phyloP scores from a whole-genome alignment of 2,113 vertebrate species.

The Dromas ardeola region DNA sequence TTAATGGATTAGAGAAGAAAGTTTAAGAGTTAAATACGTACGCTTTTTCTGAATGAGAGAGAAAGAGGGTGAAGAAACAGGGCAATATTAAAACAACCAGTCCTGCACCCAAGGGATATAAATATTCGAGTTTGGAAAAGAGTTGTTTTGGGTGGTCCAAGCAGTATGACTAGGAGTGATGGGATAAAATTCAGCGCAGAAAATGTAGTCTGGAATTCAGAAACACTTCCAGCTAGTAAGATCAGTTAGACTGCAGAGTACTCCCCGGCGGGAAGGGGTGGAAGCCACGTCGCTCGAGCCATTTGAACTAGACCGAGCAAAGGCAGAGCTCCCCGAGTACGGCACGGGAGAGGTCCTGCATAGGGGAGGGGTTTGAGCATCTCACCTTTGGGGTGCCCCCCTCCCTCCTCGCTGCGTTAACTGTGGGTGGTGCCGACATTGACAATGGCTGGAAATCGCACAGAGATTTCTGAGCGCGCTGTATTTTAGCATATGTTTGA shows the following conservation, averaged over 20 bases:
- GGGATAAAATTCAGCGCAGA: background rate
- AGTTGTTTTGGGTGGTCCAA: background rate
- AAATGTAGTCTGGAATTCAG: background rate
- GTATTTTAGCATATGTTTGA: conserved; percentile 17
- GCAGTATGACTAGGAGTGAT: background rate
- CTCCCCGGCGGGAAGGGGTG: background rate
- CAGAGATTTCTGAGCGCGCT: background rate
- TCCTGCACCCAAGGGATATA: background rate
- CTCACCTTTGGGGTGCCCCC: background rate
- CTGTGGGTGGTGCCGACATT: background rate
- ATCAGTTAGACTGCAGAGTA: background rate
- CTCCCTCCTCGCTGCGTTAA: background rate
- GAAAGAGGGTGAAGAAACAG: background rate
- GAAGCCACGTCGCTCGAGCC: fast-evolving
- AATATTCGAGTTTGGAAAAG: background rate
- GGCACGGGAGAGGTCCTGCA: fast-evolving
- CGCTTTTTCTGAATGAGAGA: background rate
- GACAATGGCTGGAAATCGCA: background rate
- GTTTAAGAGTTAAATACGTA: background rate
- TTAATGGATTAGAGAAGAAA: background rate
- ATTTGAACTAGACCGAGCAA: background rate
- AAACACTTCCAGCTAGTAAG: background rate
- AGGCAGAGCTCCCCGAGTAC: background rate
- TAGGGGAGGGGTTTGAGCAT: background rate
- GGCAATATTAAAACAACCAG: background rate